Conservation (phyloP, 2,888 invertebrate genomes). For the Crioceris asparagi region DNA sequence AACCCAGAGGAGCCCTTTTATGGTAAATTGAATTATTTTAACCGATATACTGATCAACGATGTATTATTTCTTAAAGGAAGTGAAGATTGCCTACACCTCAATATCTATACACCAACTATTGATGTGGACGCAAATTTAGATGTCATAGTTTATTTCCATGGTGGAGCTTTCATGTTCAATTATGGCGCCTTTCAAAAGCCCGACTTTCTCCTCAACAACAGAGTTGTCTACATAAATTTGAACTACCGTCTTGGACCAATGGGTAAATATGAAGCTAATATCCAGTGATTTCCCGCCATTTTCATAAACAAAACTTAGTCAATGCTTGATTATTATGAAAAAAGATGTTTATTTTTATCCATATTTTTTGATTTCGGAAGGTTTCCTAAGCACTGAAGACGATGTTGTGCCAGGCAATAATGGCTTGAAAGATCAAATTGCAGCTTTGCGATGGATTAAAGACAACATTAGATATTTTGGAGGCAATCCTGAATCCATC, state of each 20-base stretch:
- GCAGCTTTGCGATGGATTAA: constrained; percentile 32
- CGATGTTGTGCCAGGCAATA: constrained; percentile 31
- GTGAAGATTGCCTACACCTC: constrained; percentile 55
- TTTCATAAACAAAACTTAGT: too few relatives aligned
- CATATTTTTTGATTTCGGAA: constrained; percentile 13
- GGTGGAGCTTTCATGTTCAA: constrained; percentile 40
- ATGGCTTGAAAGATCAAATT: constrained; percentile 33
- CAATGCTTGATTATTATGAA: too few relatives aligned
- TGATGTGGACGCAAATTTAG: constrained; percentile 30
- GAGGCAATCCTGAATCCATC: constrained; percentile 32
- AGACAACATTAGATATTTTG: constrained; percentile 31
- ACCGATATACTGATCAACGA: too few relatives aligned
- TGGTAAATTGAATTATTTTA: too few relatives aligned
- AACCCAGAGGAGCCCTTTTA: too few relatives aligned
- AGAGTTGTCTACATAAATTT: constrained; percentile 30
- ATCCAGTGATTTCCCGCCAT: too few relatives aligned
- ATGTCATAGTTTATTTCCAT: constrained; percentile 39
- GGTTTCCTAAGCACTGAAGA: constrained; percentile 35
- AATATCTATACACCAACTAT: constrained; percentile 49
- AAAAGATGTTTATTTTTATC: too few relatives aligned
- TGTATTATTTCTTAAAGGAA: constrained; percentile 35
- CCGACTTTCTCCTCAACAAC: constrained; percentile 33
- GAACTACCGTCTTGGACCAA: constrained; percentile 30
- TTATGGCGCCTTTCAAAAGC: constrained; percentile 36
- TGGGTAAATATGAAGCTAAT: constrained; percentile 20